These are phyloP conservation scores for Mylabris phalerata DNA, from an alignment of 1,140 invertebrate species.

Conservation along the genomic window DNA sequence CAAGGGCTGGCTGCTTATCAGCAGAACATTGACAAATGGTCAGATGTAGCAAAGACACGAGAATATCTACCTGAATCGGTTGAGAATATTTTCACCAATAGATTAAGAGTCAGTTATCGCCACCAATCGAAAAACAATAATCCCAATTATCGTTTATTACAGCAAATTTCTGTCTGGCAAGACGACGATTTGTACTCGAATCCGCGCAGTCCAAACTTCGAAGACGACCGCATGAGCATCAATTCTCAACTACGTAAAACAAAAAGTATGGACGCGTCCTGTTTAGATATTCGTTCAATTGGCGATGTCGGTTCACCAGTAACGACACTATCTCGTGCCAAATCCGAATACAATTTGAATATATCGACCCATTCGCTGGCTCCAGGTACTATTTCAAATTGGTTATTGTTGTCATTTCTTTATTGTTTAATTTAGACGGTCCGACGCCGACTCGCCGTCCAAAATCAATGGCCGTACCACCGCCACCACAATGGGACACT, in stretches of 20 bases:
- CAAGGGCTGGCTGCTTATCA: slow-evolving; percentile 69
- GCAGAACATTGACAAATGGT: slow-evolving; percentile 79
- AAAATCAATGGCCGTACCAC: slow-evolving; percentile 64
- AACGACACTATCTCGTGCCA: slow-evolving; percentile 64
- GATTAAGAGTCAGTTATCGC: slow-evolving; percentile 53
- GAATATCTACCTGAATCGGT: slow-evolving; percentile 76
- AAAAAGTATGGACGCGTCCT: slow-evolving; percentile 81
- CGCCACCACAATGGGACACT: slow-evolving; percentile 51
- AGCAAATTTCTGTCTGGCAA: slow-evolving; percentile 74
- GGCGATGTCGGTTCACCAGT: slow-evolving; percentile 52
- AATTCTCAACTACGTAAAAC: slow-evolving; percentile 75
- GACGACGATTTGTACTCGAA: slow-evolving; percentile 67
- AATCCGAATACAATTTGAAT: slow-evolving; percentile 80
- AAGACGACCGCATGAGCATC: slow-evolving; percentile 54
- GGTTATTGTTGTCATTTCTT: not conserved
- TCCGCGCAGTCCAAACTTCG: slow-evolving; percentile 49
- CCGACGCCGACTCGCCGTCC: slow-evolving; percentile 55
- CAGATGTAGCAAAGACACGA: slow-evolving; percentile 75
- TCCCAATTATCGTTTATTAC: slow-evolving; percentile 20
- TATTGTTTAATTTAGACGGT: slow-evolving; percentile 39
- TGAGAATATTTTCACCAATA: slow-evolving; percentile 70
- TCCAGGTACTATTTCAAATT: slow-evolving; percentile 42
- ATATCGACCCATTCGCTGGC: slow-evolving; percentile 52
- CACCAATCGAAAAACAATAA: not conserved
- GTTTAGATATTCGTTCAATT: slow-evolving; percentile 69